Conservation (phyloP, 2,888 invertebrate species). For the Sicus ferrugineus region DNA sequence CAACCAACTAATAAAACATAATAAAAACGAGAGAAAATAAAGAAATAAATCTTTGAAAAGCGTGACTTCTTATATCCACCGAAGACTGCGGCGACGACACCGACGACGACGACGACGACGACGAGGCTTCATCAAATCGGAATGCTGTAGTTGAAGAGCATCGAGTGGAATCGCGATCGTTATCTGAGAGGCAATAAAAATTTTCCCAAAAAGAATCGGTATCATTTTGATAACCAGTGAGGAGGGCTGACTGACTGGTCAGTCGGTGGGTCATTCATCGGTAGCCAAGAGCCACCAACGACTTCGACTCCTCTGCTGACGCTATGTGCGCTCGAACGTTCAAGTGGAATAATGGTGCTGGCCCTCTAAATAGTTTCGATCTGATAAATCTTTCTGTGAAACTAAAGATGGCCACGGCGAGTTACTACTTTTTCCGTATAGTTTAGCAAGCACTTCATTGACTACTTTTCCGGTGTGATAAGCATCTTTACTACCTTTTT, state of each 20-base stretch:
- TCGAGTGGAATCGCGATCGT: constrained; percentile 27
- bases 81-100: not conserved
- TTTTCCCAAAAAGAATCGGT: constrained; percentile 28
- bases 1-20: constrained; percentile 22
- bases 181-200: constrained; percentile 26
- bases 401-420: not conserved
- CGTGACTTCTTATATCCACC: constrained; percentile 25
- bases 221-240: constrained; percentile 7
- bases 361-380: constrained; percentile 9
- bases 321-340: too few species aligned
- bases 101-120: not conserved
- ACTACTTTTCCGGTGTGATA: constrained; percentile 19
- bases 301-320: constrained; percentile 5
- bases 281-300: constrained; percentile 28
- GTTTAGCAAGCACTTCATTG: constrained; percentile 22
- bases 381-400: constrained; percentile 7
- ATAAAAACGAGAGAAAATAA: constrained; percentile 27
- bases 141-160: not conserved
- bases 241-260: not conserved
- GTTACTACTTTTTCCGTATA: constrained; percentile 21
- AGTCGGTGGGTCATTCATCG: not conserved
- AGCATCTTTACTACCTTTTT: constrained; percentile 1
- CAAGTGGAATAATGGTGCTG: not conserved
- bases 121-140: not conserved
- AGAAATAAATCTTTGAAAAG: constrained; percentile 33